Percentiles rank a stretch among this genome's conserved stretches.
phyloP scores from a whole-genome alignment of 2,113 vertebrate genomes.

The Amblyornis subalaris region DNA sequence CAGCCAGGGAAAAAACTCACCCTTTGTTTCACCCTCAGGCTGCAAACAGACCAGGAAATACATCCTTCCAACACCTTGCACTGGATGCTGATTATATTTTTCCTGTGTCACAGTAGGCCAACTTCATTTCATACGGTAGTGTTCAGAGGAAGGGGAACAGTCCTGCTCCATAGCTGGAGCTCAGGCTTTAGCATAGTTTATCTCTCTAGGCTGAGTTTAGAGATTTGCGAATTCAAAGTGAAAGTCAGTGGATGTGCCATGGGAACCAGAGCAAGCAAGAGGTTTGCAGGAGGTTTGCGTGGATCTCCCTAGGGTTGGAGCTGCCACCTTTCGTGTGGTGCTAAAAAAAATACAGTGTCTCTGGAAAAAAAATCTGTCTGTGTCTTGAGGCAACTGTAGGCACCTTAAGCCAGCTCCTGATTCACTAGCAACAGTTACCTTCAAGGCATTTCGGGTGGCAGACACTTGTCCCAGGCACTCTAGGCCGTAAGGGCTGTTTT shows the following conservation, averaged over 20 bases:
- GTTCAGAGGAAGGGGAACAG: not conserved
- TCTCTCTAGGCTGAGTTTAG: not conserved
- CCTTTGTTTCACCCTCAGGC: not conserved
- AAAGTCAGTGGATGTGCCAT: not conserved
- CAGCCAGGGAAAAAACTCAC: not conserved
- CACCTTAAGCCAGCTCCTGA: conserved; percentile 42
- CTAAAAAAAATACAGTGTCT: not conserved
- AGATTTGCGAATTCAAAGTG: not conserved
- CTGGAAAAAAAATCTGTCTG: conserved; percentile 37
- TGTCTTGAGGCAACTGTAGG: conserved; percentile 27
- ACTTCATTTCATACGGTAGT: not conserved
- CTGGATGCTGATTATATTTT: not conserved
- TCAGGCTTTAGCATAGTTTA: not conserved
- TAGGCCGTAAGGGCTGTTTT: conserved; percentile 1
- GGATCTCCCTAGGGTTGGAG: not conserved
- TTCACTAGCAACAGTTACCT: conserved; percentile 39
- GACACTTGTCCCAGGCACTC: not conserved
- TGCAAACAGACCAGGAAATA: not conserved
- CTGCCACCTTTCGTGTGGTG: not conserved
- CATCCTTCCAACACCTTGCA: not conserved
- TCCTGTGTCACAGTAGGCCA: not conserved
- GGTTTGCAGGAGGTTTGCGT: conserved; percentile 12
- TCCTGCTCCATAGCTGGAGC: not conserved
- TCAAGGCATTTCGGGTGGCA: conserved; percentile 31
- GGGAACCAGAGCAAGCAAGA: conserved; percentile 7